phyloP scores from a whole-genome alignment of 2,888 invertebrate species.

The Pandemis cinnamomeana region DNA sequence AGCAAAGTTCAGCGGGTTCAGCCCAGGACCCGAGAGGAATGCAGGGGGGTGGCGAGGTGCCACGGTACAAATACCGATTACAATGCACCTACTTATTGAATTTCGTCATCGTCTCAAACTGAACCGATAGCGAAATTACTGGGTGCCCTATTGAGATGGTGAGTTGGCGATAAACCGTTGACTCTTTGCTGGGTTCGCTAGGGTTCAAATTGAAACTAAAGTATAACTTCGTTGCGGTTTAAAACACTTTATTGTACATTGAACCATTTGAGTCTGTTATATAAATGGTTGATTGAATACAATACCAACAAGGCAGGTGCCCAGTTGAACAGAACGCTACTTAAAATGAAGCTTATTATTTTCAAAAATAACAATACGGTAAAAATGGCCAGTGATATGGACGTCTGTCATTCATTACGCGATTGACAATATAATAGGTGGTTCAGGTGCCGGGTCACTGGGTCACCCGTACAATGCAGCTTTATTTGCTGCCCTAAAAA shows the following conservation, averaged over 20 bases:
- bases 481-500: slow-evolving; percentile 48
- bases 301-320: neutral
- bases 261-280: neutral
- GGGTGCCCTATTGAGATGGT: slow-evolving; percentile 32
- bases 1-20: slow-evolving; percentile 83
- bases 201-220: neutral
- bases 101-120: slow-evolving; percentile 40
- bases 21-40: slow-evolving; percentile 75
- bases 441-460: slow-evolving; percentile 52
- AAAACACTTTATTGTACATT: neutral
- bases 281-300: neutral
- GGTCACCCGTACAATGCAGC: slow-evolving; percentile 54
- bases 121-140: slow-evolving; percentile 37
- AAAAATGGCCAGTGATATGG: slow-evolving; percentile 26
- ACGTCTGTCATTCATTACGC: slow-evolving; percentile 27
- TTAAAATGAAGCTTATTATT: slow-evolving; percentile 25
- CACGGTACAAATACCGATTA: slow-evolving; percentile 67
- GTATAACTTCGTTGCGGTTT: neutral
- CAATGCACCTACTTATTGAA: slow-evolving; percentile 40
- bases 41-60: slow-evolving; percentile 72
- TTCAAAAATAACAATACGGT: slow-evolving; percentile 24
- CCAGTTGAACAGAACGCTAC: neutral
- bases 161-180: slow-evolving; percentile 17
- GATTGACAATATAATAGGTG: slow-evolving; percentile 39
- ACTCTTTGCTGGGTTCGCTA: slow-evolving; percentile 6